A percentile compares a stretch with the other conserved stretches of the same genome.
Evolutionary conservation across 2,888 invertebrate species (phyloP).

Genomic region (Abscondita cerata): DNA sequence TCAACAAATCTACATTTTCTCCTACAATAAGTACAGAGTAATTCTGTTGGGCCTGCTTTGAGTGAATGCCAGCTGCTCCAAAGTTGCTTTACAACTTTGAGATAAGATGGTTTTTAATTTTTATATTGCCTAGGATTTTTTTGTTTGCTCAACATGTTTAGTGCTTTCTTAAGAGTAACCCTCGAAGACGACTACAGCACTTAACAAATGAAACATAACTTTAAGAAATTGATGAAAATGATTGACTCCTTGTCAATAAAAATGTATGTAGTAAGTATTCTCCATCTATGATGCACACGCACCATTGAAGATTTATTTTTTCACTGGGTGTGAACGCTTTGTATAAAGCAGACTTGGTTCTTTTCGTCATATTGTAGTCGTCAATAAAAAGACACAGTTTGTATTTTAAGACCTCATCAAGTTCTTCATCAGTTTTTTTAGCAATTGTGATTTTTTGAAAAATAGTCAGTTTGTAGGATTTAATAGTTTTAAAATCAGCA

Average conservation of each 20-base stretch:
- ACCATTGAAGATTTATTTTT: neutral
- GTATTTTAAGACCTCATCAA: too few relatives aligned
- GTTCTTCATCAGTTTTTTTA: too few relatives aligned
- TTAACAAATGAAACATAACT: slow-evolving; percentile 13
- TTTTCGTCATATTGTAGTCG: too few relatives aligned
- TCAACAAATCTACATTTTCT: slow-evolving; percentile 8
- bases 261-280: neutral
- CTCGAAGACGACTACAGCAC: slow-evolving; percentile 8
- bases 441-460: too few relatives aligned
- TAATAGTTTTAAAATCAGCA: too few relatives aligned
- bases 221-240: neutral
- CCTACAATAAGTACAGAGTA: neutral
- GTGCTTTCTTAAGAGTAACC: slow-evolving; percentile 7
- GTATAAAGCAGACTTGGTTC: too few relatives aligned
- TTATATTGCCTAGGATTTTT: slow-evolving; percentile 4
- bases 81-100: slow-evolving; percentile 13
- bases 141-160: slow-evolving; percentile 7
- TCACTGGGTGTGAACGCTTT: neutral
- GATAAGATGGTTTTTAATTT: slow-evolving; percentile 2
- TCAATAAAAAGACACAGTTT: too few relatives aligned
- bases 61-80: neutral
- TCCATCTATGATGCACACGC: slow-evolving; percentile 1
- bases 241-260: neutral
- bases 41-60: neutral
- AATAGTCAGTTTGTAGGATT: too few relatives aligned